Percentiles rank a stretch among this genome's conserved stretches.
These are phyloP conservation scores for Brachyptera putata DNA, from an alignment of 2,888 invertebrate genomes.

Conservation along the genomic window DNA sequence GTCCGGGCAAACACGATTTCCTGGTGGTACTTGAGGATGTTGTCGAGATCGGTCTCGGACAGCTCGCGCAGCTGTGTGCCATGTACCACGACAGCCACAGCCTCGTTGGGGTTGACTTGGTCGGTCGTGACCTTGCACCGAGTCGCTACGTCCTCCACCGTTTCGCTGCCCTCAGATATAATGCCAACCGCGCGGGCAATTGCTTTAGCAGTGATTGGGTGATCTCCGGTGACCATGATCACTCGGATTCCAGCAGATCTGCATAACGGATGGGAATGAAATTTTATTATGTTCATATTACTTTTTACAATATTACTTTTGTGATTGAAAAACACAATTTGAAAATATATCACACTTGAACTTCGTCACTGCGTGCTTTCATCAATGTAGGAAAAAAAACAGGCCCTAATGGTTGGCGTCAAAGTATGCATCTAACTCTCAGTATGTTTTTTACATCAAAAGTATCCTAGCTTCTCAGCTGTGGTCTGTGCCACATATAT, in stretches of 20 bases:
- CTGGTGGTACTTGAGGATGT: constrained; percentile 54
- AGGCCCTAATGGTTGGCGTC: too few relatives aligned
- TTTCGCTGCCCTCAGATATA: constrained; percentile 49
- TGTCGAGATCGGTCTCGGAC: constrained; percentile 47
- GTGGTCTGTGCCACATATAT: too few relatives aligned
- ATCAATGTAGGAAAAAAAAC: too few relatives aligned
- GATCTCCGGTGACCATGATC: constrained; percentile 80
- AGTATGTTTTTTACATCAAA: too few relatives aligned
- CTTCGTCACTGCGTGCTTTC: too few relatives aligned
- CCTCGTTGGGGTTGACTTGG: constrained; percentile 34
- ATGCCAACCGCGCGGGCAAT: constrained; percentile 71
- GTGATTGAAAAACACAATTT: too few relatives aligned
- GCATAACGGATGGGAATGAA: too few relatives aligned
- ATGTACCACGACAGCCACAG: constrained; percentile 33
- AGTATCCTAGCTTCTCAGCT: too few relatives aligned
- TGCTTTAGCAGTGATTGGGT: constrained; percentile 73
- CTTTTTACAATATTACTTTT: too few relatives aligned
- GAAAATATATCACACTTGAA: too few relatives aligned
- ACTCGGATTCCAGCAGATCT: constrained; percentile 66
- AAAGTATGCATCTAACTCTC: too few relatives aligned
- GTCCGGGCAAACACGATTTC: constrained; percentile 74
- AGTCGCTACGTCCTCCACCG: constrained; percentile 44
- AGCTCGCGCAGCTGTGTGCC: constrained; percentile 35
- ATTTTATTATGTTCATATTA: too few relatives aligned
- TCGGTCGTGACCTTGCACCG: constrained; percentile 38